Base-by-base conservation (phyloP, 2,113 vertebrate species). In the Serinus canaria region DNA sequence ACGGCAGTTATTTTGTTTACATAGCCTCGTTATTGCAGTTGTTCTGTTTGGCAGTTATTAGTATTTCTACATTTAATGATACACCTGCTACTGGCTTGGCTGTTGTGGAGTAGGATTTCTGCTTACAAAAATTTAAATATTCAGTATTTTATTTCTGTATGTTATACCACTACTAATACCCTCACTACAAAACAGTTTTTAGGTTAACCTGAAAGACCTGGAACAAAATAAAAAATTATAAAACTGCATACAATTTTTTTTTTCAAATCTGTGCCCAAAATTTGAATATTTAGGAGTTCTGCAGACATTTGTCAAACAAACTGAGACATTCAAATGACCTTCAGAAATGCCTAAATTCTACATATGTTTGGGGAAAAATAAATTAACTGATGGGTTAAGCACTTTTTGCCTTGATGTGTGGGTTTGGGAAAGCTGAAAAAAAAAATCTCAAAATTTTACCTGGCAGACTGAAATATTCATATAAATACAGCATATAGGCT, bases 11-110 rank as follows among this genome's bases (percentile, higher is more conserved):
- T 80, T 91, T 93, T 94, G 75, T 86, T 97, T 96, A 74, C 70
- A 78, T 37, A 86, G 64, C 76, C 88, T 93, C 91, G 95, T 97
- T 96, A 96, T 93, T 96, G 90, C 88, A 59, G 83, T 88, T 95
- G 31, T 76, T 97, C 82, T 91, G 43, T 90, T 92, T 97, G 85
- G 94, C 89, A 83, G 39, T 43, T 84, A 76, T 53, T 19, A 53
- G 52, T 53, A 91, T 70, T 94, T 52, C 59, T 95, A 95, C 90
- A 83, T 87, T 76, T 96, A 94, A 78, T 87, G 87, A 87, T 89
- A 90, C 63, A 81, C 83, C 95, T 96, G 94, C 86, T 92, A 49
- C 41, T 89, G 73, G 20, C 50, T 83, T 94, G 86, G 24, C 47
- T 96, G 80, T 72, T 93, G 35, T 55, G 72, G 50, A 85, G 84